Conservation (phyloP, 30 jellyfish, hydroid and myxozoan genomes). For the Aurelia sp. region DNA sequence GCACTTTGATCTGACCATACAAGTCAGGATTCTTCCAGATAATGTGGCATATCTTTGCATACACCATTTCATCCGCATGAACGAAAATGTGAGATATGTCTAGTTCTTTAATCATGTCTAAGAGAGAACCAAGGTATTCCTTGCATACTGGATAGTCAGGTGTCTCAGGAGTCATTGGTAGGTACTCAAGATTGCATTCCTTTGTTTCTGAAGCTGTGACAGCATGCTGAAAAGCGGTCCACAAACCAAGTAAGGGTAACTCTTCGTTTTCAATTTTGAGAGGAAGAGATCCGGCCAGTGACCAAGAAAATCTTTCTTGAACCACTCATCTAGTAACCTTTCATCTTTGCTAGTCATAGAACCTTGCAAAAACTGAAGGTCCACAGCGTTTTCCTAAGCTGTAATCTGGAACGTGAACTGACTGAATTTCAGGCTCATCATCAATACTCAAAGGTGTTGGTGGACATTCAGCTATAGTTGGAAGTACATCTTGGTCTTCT, state of each 20-base stretch:
- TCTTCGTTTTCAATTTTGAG: conserved; percentile 25
- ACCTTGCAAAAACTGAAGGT: too few species aligned
- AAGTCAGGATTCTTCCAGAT: too few species aligned
- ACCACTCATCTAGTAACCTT: conserved; percentile 20
- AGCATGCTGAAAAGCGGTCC: conserved; percentile 44
- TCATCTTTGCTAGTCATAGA: conserved; percentile 31
- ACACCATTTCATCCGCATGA: conserved; percentile 69
- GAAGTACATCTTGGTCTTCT: too few species aligned
- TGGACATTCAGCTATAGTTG: too few species aligned
- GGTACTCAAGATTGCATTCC: conserved; percentile 30
- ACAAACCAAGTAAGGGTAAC: conserved; percentile 52
- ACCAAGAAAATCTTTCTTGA: conserved; percentile 56
- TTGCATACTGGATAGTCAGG: conserved; percentile 55
- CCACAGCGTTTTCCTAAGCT: too few species aligned
- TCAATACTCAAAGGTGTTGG: too few species aligned
- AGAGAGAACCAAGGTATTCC: conserved; percentile 44
- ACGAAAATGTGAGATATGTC: conserved; percentile 46
- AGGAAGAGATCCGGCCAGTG: conserved; percentile 36
- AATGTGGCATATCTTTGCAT: conserved; percentile 49
- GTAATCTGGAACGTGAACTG: too few species aligned
- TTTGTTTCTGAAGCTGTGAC: conserved; percentile 32
- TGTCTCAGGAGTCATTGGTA: conserved; percentile 59
- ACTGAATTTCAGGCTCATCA: too few species aligned
- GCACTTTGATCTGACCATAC: too few species aligned
- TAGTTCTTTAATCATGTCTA: conserved; percentile 11